phyloP scores from a whole-genome alignment of 2,888 invertebrate genomes.

The Sphecodes monilicornis region DNA sequence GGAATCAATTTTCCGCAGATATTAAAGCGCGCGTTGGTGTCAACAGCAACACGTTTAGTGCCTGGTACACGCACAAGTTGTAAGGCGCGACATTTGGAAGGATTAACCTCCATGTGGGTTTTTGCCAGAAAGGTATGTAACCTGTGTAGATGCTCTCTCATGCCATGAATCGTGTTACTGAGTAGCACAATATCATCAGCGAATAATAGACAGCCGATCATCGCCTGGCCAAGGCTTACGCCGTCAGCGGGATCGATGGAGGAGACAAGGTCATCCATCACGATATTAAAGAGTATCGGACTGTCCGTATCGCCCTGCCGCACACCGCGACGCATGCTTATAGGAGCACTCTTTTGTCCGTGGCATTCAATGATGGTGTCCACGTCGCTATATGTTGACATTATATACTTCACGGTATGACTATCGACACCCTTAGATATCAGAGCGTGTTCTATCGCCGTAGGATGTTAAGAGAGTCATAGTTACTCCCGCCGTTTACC shows the following conservation, averaged over 20 bases:
- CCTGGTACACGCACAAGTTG: not conserved
- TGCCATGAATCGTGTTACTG: not conserved
- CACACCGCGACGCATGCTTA: slow-evolving; percentile 2
- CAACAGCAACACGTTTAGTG: not conserved
- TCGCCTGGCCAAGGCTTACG: not conserved
- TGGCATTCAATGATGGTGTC: slow-evolving; percentile 15
- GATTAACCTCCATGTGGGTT: slow-evolving; percentile 15
- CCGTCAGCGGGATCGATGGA: slow-evolving; percentile 2
- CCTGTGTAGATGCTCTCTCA: not conserved
- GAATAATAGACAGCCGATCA: not conserved
- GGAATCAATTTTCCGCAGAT: not conserved
- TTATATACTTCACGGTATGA: slow-evolving; percentile 7
- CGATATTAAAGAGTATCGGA: slow-evolving; percentile 19
- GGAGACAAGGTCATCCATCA: not conserved
- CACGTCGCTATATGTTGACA: slow-evolving; percentile 3
- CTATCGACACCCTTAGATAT: not conserved
- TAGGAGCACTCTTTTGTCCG: not conserved
- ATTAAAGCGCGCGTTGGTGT: not conserved
- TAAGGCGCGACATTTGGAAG: slow-evolving; percentile 2
- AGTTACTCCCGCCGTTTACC: too few species aligned
- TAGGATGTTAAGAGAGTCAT: too few species aligned
- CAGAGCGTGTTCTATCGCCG: not conserved
- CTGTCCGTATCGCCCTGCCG: slow-evolving; percentile 18
- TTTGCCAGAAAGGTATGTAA: not conserved
- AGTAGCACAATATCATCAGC: slow-evolving; percentile 7